Base-by-base conservation (phyloP, 1,140 invertebrate species). In the Amphibalanus amphitrite region DNA sequence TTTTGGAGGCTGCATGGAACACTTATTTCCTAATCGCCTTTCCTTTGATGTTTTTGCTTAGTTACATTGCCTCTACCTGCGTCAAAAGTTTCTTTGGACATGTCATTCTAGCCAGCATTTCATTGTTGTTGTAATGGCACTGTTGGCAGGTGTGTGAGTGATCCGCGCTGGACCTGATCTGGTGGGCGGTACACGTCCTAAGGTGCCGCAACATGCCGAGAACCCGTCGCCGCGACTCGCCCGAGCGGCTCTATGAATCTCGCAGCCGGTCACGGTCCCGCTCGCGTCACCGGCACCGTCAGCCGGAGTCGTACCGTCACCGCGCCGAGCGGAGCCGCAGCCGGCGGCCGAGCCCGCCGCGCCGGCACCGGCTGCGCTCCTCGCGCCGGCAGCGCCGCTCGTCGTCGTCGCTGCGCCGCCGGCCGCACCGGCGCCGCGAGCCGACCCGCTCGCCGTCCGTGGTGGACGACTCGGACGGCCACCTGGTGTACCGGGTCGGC, bases 391-490 rank as follows among this genome's bases (percentile, higher is more conserved):
- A 20, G 47, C 47, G 47, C 13, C 47, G 47, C 13, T 59, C 47
- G 1, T 59, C 47, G 6, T 59, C 47, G 1, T 67, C 65, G n/a
- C 28, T 8, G 17, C 59, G 69, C 38, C 38, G 69, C 28, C 69
- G 69, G 69, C 38, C n/a, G n/a, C 59, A 38, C 72, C 69, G 65
- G 69, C 72, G 40, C 72, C 74, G 67, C 73, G 74, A 33, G 68
- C 72, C 70, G 68, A 74, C 47, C 73, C 73, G 67, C 69, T 26
- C 69, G 23, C 29, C 69, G 38, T 30, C 38, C 8, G 29, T 70
- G 68, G 77, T 83, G 71, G 84, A 86, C 76, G 86, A 87, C 76
- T 79, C 79, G 72, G 85, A 87, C 71, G 85, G 86, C 47, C 85
- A 86, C 77, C 80, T 86, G 74, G 81, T 86, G 70, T 86, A 86